Percentiles rank a stretch among this genome's conserved stretches.
Evolutionary conservation across 2,888 invertebrate genomes (phyloP).

Genomic region (Aelia acuminata): DNA sequence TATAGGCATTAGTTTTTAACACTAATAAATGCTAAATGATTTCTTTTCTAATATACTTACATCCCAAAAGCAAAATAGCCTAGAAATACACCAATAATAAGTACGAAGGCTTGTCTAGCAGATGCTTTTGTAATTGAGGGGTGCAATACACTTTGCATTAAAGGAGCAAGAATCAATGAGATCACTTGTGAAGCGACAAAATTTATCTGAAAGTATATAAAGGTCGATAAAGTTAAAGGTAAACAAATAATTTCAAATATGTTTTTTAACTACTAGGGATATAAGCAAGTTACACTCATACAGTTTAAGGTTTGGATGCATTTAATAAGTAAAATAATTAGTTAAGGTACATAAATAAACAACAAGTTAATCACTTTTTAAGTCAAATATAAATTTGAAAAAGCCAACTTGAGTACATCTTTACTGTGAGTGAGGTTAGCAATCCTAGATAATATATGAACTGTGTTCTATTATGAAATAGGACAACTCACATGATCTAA

Average conservation of each 20-base stretch:
- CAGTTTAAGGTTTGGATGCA: background rate
- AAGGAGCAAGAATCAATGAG: slow-evolving; percentile 83
- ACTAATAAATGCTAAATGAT: background rate
- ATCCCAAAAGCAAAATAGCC: slow-evolving; percentile 92
- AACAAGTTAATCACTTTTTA: background rate
- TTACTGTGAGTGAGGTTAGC: background rate
- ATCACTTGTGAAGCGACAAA: slow-evolving; percentile 86
- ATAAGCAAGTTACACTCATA: too few relatives aligned
- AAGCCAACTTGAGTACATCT: background rate
- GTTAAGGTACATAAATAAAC: background rate
- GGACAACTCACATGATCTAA: slow-evolving; percentile 55
- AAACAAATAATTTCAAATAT: background rate
- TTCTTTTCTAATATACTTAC: slow-evolving; percentile 72
- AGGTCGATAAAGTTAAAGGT: background rate
- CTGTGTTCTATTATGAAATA: background rate
- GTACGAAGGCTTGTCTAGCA: slow-evolving; percentile 84
- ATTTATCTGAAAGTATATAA: slow-evolving; percentile 77
- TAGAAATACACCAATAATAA: slow-evolving; percentile 83
- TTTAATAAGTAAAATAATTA: background rate
- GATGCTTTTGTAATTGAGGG: slow-evolving; percentile 78
- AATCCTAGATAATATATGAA: background rate
- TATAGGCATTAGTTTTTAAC: background rate
- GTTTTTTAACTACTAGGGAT: background rate
- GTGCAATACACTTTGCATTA: slow-evolving; percentile 83
- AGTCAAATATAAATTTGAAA: slow-evolving; percentile 3